These are phyloP conservation scores for Calyptommatus sinebrachiatus DNA, from an alignment of 2,113 vertebrate species.

Conservation along the genomic window DNA sequence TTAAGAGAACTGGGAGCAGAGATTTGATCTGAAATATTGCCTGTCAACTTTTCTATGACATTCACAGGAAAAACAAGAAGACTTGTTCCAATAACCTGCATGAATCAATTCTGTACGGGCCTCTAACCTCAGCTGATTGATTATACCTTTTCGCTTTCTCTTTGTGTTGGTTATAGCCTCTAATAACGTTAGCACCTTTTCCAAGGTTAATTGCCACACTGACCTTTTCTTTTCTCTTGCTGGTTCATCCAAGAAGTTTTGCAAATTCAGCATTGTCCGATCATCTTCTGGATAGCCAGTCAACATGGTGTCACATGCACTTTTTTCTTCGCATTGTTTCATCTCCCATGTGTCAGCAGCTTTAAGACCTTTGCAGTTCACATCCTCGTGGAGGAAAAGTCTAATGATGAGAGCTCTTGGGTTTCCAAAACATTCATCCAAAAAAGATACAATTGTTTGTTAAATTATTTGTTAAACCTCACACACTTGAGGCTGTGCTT, in stretches of 20 bases:
- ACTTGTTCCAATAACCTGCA: conserved; percentile 57
- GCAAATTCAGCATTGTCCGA: conserved; percentile 61
- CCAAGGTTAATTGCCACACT: conserved; percentile 75
- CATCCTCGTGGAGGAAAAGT: conserved; percentile 5
- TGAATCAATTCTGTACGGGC: conserved; percentile 64
- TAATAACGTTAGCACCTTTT: conserved; percentile 59
- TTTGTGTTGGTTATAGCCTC: conserved; percentile 52
- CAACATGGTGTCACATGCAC: conserved; percentile 37
- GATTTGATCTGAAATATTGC: conserved; percentile 21
- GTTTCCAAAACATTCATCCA: not conserved
- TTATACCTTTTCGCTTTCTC: conserved; percentile 58
- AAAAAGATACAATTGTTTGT: not conserved
- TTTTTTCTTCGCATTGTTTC: conserved; percentile 25
- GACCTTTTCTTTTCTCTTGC: conserved; percentile 61
- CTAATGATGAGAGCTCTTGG: not conserved
- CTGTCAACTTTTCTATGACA: conserved; percentile 51
- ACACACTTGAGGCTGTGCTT: not conserved
- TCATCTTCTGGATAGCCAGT: conserved; percentile 46
- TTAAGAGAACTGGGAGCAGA: conserved; percentile 26
- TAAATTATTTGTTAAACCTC: not conserved
- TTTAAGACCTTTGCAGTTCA: conserved; percentile 11
- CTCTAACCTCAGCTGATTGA: conserved; percentile 62
- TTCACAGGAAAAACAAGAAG: conserved; percentile 54
- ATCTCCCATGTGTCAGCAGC: conserved; percentile 6
- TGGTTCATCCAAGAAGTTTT: conserved; percentile 43